Evolutionary conservation across 30 jellyfish, hydroid and myxozoan genomes (phyloP).

Genomic region (Hydractinia echinata): DNA sequence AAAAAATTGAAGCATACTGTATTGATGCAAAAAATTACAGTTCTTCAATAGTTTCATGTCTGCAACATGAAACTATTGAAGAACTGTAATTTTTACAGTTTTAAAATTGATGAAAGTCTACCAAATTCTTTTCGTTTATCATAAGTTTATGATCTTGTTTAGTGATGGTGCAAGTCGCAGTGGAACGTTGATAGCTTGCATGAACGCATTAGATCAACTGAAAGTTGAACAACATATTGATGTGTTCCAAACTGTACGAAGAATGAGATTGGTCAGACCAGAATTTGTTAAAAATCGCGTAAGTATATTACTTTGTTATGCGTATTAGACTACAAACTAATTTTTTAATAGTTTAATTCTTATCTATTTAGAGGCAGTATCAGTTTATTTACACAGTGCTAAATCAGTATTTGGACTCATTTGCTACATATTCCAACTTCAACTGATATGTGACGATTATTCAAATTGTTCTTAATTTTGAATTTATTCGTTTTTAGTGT

Average conservation of each 20-base stretch:
- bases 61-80: too few relatives aligned
- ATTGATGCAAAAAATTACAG: too few relatives aligned
- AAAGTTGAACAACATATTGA: constrained; percentile 55
- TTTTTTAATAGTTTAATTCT: not conserved
- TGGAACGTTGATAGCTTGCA: constrained; percentile 72
- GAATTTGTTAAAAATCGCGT: constrained; percentile 16
- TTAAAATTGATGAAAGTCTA: not conserved
- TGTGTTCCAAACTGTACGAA: constrained; percentile 68
- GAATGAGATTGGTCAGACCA: constrained; percentile 45
- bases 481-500: too few relatives aligned
- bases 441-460: not conserved
- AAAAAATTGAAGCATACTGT: not conserved
- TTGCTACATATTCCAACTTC: not conserved
- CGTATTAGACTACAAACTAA: not conserved
- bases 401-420: not conserved
- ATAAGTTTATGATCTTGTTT: not conserved
- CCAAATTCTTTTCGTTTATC: too few relatives aligned
- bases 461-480: too few relatives aligned
- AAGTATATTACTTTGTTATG: not conserved
- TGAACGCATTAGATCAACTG: constrained; percentile 50
- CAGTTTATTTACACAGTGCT: not conserved
- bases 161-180: constrained; percentile 77
- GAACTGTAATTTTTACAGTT: too few relatives aligned
- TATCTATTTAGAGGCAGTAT: not conserved
- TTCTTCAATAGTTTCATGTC: too few relatives aligned